Evolutionary conservation across 2,113 vertebrate species (phyloP).

Genomic region (Urocitellus parryii): DNA sequence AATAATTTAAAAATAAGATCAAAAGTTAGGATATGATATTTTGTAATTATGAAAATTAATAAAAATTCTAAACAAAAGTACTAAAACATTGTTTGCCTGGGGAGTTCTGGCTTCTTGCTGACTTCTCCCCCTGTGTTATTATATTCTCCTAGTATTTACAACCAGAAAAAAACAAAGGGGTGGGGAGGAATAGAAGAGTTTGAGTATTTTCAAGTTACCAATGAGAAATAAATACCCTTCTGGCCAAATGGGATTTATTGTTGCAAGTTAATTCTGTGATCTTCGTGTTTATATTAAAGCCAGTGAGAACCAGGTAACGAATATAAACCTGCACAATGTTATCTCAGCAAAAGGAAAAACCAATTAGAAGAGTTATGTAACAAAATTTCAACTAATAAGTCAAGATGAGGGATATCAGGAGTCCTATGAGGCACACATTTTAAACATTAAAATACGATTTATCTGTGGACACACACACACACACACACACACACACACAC

Average conservation of each 20-base stretch:
- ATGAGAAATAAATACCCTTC: not conserved
- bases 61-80: slow-evolving; percentile 35
- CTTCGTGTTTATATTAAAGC: slow-evolving; percentile 26
- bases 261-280: slow-evolving; percentile 8
- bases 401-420: not conserved
- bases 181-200: not conserved
- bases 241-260: not conserved
- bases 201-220: slow-evolving; percentile 42
- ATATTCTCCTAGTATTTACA: slow-evolving; percentile 12
- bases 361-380: not conserved
- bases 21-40: not conserved
- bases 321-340: not conserved
- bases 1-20: slow-evolving; percentile 19
- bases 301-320: not conserved
- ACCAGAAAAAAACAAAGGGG: slow-evolving; percentile 35
- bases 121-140: not conserved
- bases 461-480: too few species aligned
- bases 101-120: slow-evolving; percentile 29
- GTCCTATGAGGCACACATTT: not conserved
- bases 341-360: slow-evolving; percentile 15
- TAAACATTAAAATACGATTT: not conserved
- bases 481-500: accelerated
- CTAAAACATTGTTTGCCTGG: slow-evolving; percentile 30
- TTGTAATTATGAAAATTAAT: slow-evolving; percentile 43
- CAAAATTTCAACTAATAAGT: not conserved